phyloP scores from a whole-genome alignment of 2,797 vertebrate genomes.

The Petrocephalus schoutedeni region DNA sequence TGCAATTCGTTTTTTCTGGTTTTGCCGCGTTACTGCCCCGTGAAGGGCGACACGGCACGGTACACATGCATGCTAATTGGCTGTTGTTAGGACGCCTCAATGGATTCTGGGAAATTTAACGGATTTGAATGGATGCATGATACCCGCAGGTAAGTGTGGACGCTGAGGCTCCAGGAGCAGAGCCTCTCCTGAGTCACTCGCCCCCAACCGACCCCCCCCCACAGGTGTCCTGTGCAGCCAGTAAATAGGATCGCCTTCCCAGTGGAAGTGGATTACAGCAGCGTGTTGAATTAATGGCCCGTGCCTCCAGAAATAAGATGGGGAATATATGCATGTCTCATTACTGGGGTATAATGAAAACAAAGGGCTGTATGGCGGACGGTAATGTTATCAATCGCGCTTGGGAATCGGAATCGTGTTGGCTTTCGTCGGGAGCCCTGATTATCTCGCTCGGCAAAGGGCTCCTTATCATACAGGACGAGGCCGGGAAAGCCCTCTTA shows the following conservation, averaged over 20 bases:
- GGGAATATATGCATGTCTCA: slow-evolving; percentile 26
- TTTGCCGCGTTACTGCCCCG: background rate
- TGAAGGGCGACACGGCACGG: background rate
- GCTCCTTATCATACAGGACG: background rate
- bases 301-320: slow-evolving; percentile 24
- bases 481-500: background rate
- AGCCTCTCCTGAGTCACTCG: background rate
- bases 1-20: background rate
- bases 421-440: background rate
- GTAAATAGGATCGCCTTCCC: background rate
- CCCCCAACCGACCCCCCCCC: background rate
- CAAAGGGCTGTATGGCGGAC: slow-evolving; percentile 22
- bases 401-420: slow-evolving; percentile 2
- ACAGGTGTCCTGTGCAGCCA: background rate
- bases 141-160: background rate
- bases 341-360: slow-evolving; percentile 39
- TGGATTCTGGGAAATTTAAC: background rate
- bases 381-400: slow-evolving; percentile 28
- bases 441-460: background rate
- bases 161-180: background rate
- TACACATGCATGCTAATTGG: background rate
- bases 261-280: slow-evolving; percentile 27
- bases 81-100: background rate
- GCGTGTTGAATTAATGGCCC: slow-evolving; percentile 44
- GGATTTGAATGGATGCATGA: background rate